Conservation (phyloP, 1,140 invertebrate genomes). For the Papilio aristodemus region DNA sequence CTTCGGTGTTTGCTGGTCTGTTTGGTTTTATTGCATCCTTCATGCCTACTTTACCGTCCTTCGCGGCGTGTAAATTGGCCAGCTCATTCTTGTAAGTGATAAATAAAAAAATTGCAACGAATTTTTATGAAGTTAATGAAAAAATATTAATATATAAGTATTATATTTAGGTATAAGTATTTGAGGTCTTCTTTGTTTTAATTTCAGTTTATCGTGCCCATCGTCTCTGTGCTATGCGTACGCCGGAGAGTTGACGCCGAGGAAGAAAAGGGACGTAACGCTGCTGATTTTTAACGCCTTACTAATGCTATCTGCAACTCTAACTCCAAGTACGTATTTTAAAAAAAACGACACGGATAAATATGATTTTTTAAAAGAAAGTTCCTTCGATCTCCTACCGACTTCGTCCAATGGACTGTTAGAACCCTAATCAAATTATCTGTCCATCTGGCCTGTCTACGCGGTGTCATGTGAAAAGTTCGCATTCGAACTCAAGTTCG, state of each 20-base stretch:
- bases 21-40: slow-evolving; percentile 55
- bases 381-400: too few species aligned
- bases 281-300: slow-evolving; percentile 56
- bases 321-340: slow-evolving; percentile 58
- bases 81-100: slow-evolving; percentile 67
- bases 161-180: too few species aligned
- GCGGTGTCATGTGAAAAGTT: too few species aligned
- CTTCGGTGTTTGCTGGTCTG: slow-evolving; percentile 46
- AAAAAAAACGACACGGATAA: too few species aligned
- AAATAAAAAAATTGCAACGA: background rate
- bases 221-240: slow-evolving; percentile 65
- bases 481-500: too few species aligned
- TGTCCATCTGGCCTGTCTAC: too few species aligned
- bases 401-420: too few species aligned
- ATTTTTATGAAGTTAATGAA: too few species aligned
- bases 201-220: slow-evolving; percentile 55
- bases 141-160: too few species aligned
- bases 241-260: slow-evolving; percentile 59
- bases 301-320: slow-evolving; percentile 54
- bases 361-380: too few species aligned
- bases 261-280: slow-evolving; percentile 49
- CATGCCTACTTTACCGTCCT: slow-evolving; percentile 56
- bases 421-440: too few species aligned
- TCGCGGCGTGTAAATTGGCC: slow-evolving; percentile 57
- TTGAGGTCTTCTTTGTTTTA: slow-evolving; percentile 30